Conservation (phyloP, 2,888 invertebrate species). For the Mystacides longicornis region DNA sequence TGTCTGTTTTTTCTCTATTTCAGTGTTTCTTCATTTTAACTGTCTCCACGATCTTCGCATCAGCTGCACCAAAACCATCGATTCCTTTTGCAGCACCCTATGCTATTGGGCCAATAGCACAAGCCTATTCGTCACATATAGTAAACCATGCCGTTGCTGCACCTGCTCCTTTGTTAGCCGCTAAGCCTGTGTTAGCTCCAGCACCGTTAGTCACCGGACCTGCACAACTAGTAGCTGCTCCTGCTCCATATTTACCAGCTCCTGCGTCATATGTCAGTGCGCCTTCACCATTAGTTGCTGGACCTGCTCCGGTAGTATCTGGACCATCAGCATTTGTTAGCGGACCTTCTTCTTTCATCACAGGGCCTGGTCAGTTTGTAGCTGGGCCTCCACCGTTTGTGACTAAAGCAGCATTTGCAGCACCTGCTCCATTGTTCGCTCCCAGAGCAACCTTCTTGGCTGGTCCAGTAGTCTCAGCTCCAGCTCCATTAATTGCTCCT, state of each 20-base stretch:
- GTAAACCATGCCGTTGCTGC: slow-evolving; percentile 69
- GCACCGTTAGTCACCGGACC: slow-evolving; percentile 12
- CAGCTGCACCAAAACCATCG: slow-evolving; percentile 7
- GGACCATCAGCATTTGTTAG: slow-evolving; percentile 12
- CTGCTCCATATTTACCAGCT: slow-evolving; percentile 11
- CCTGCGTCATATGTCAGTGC: slow-evolving; percentile 13
- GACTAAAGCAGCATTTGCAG: slow-evolving; percentile 8
- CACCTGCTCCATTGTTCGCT: slow-evolving; percentile 9
- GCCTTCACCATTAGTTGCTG: slow-evolving; percentile 13
- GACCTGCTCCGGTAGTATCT: slow-evolving; percentile 6
- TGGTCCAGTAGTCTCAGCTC: slow-evolving; percentile 1
- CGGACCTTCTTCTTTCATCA: slow-evolving; percentile 12
- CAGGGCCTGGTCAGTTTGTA: slow-evolving; percentile 5
- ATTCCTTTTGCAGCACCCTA: slow-evolving; percentile 14
- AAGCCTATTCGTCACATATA: slow-evolving; percentile 68
- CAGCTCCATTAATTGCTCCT: slow-evolving; percentile 15
- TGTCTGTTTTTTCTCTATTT: slow-evolving; percentile 1
- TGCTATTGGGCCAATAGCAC: slow-evolving; percentile 58
- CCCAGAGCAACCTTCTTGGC: slow-evolving; percentile 1
- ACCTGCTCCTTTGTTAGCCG: slow-evolving; percentile 48
- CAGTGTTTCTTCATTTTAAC: slow-evolving; percentile 7
- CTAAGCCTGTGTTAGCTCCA: slow-evolving; percentile 8
- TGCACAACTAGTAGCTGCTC: slow-evolving; percentile 15
- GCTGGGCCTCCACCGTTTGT: slow-evolving; percentile 9
- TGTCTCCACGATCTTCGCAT: slow-evolving; percentile 5